Base-by-base conservation (phyloP, 2,797 vertebrate genomes). In the Spheniscus humboldti region DNA sequence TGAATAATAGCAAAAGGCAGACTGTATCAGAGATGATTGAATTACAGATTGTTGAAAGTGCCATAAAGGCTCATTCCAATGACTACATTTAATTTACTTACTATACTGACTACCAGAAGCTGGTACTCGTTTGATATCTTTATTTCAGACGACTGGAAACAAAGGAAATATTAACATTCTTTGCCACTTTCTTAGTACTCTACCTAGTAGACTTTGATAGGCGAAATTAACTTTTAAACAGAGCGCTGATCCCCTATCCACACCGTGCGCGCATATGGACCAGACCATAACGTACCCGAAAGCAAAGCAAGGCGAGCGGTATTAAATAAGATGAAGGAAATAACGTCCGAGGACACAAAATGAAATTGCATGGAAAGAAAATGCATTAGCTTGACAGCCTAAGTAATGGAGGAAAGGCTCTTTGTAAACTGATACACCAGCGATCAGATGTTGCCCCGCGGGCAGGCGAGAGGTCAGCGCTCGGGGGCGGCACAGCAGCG, bases 1-100 rank as follows among this genome's bases (percentile, higher is more conserved):
- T 97, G 96, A 98, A 98, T 97, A 98, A 98, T 78, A 96, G 96
- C 95, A 96, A 97, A 98, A 97, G 96, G 96, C 97, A 97, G 97
- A 97, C 96, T 96, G 56, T 93, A 97, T 96, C 93, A 96, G 59
- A 88, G 90, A 91, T 91, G 97, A 97, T 78, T 97, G 96, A 97
- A 98, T 97, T 98, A 96, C 93, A 98, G 79, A 97, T 90, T 93
- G 92, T 82, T 90, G 90, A 88, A 97, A 96, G 94, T 93, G 86
- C 90, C 39, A 96, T 96, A 93, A 91, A 97, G 75, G 79, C 83
- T 97, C 92, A 92, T 96, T 96, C 86, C 94, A 96, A 87, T 69
- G 96, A 97, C 96, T 96, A 89, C 72, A 79, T 97, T 95, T 96
- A 94, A 97, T 97, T 98, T 97, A 97, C 89, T 94, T 95, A 96